Evolutionary conservation across 2,888 invertebrate genomes (phyloP).

Genomic region (Tachina lurida): DNA sequence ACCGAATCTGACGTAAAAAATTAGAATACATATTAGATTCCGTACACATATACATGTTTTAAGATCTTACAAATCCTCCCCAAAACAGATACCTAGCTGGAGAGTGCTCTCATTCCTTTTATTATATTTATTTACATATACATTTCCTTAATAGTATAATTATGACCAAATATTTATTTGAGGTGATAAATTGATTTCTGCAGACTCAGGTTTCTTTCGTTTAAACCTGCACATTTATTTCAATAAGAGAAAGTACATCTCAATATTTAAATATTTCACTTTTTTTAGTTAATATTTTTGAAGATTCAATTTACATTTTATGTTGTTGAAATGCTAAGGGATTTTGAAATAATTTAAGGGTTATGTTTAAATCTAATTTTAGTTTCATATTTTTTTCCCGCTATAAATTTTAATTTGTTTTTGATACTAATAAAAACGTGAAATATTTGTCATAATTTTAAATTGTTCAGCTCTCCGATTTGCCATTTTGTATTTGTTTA

Average conservation of each 20-base stretch:
- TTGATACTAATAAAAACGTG: slow-evolving; percentile 6
- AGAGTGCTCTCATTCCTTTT: slow-evolving; percentile 1
- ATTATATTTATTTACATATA: slow-evolving; percentile 16
- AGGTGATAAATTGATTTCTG: not conserved
- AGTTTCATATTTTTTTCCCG: slow-evolving; percentile 1
- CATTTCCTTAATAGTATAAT: slow-evolving; percentile 64
- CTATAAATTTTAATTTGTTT: not conserved
- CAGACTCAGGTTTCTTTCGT: not conserved
- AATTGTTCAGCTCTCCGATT: not conserved
- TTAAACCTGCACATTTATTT: not conserved
- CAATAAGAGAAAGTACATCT: not conserved
- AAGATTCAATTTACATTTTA: slow-evolving; percentile 13
- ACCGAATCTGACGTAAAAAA: slow-evolving; percentile 24
- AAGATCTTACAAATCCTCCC: not conserved
- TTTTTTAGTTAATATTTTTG: slow-evolving; percentile 6
- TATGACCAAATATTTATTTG: not conserved
- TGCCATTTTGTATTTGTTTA: not conserved
- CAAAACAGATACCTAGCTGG: not conserved
- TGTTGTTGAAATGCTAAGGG: slow-evolving; percentile 10
- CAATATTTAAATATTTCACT: not conserved
- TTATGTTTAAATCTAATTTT: slow-evolving; percentile 30
- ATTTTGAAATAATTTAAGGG: slow-evolving; percentile 5
- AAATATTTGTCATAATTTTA: not conserved
- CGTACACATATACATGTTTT: not conserved
- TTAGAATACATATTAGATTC: slow-evolving; percentile 14